Conservation (phyloP, 1,140 invertebrate genomes). For the Sycophaga agraensis region DNA sequence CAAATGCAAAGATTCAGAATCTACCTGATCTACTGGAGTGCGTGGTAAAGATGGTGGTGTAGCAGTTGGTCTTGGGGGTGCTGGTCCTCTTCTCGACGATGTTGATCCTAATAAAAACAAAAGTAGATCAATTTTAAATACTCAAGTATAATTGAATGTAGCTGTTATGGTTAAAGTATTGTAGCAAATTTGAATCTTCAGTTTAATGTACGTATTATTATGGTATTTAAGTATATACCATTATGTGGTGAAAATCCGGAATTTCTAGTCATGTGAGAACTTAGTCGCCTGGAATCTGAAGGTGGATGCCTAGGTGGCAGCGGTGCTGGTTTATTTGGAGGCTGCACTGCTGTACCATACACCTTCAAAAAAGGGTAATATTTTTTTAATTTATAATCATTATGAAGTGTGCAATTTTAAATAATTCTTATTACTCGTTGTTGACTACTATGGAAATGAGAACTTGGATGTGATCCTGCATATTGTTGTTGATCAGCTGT, state of each 20-base stretch:
- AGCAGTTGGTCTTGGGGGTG: conserved; percentile 58
- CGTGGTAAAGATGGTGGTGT: conserved; percentile 60
- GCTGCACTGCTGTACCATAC: conserved; percentile 52
- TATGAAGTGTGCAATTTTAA: background rate
- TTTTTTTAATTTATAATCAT: background rate
- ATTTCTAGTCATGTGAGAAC: conserved; percentile 58
- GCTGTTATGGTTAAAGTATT: too few species aligned
- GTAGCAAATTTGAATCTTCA: too few species aligned
- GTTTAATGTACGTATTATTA: too few species aligned
- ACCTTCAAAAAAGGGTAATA: conserved; percentile 31
- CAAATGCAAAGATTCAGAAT: conserved; percentile 59
- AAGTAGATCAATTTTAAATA: background rate
- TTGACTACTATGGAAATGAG: conserved; percentile 48
- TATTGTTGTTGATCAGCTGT: conserved; percentile 66
- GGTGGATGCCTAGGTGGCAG: conserved; percentile 64
- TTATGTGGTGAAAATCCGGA: conserved; percentile 60
- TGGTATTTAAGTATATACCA: conserved; percentile 54
- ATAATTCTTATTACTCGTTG: conserved; percentile 49
- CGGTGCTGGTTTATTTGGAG: conserved; percentile 61
- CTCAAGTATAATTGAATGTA: too few species aligned
- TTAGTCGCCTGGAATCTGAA: conserved; percentile 61
- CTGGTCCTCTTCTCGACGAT: conserved; percentile 55
- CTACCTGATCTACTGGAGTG: conserved; percentile 57
- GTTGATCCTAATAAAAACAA: conserved; percentile 35
- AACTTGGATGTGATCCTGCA: conserved; percentile 35